These are phyloP conservation scores for Acromyrmex charruanus DNA, from an alignment of 1,140 invertebrate genomes.

Conservation along the genomic window DNA sequence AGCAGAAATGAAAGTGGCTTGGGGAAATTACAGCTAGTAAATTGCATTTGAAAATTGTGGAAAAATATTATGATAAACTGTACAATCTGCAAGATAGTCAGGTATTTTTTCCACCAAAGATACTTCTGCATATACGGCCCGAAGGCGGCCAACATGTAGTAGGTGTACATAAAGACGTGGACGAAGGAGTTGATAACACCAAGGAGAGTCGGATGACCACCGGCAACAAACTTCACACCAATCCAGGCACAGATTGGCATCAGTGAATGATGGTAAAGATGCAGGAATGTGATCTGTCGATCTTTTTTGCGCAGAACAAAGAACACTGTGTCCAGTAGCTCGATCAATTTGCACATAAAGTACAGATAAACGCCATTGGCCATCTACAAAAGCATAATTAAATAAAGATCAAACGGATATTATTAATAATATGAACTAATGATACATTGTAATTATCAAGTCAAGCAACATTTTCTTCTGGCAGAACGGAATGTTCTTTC, in stretches of 20 bases:
- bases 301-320: constrained; percentile 94
- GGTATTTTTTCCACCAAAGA: constrained; percentile 97
- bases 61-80: constrained; percentile 93
- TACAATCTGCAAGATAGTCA: constrained; percentile 94
- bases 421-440: neutral
- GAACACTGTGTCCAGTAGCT: constrained; percentile 92
- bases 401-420: neutral
- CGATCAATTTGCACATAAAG: constrained; percentile 88
- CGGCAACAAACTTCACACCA: constrained; percentile 92
- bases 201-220: constrained; percentile 93
- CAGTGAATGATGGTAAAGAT: constrained; percentile 91
- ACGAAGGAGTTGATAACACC: constrained; percentile 95
- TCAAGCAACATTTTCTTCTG: neutral
- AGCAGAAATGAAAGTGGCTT: constrained; percentile 90
- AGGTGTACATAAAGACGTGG: constrained; percentile 94
- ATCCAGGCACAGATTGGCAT: constrained; percentile 94
- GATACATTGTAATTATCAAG: constrained; percentile 21
- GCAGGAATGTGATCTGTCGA: constrained; percentile 92
- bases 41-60: constrained; percentile 89
- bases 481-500: constrained; percentile 10
- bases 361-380: constrained; percentile 84
- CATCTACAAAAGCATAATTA: constrained; percentile 79
- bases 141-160: constrained; percentile 93
- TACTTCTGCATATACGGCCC: constrained; percentile 93
- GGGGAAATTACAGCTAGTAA: constrained; percentile 90